Conservation (phyloP, 2,113 vertebrate genomes). For the Boulengerochromis microlepis region DNA sequence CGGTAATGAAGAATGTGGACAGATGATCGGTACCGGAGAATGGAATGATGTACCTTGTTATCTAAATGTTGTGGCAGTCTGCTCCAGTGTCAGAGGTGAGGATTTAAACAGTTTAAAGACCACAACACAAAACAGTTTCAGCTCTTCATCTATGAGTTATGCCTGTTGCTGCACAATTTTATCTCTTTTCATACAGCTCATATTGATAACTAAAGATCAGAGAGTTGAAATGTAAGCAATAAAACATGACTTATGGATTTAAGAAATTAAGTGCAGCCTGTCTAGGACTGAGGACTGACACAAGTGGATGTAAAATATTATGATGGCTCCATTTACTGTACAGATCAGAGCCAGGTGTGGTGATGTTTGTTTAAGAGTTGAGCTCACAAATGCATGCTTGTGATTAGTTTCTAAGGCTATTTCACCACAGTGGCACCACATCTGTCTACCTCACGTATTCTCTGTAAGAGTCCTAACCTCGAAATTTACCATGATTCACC, state of each 20-base stretch:
- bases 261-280: not conserved
- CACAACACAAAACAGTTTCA: not conserved
- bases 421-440: too few relatives aligned
- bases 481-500: too few relatives aligned
- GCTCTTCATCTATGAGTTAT: not conserved
- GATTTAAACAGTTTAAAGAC: not conserved
- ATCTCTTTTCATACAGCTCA: not conserved
- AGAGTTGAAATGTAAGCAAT: not conserved
- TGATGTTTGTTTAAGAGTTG: too few relatives aligned
- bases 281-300: not conserved
- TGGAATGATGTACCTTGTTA: not conserved
- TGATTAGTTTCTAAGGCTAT: too few relatives aligned
- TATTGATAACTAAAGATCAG: not conserved
- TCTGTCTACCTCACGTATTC: too few relatives aligned
- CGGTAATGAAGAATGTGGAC: not conserved
- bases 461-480: too few relatives aligned
- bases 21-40: not conserved
- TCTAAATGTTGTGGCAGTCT: not conserved
- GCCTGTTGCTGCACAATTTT: not conserved
- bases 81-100: not conserved
- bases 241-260: not conserved
- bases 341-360: too few relatives aligned
- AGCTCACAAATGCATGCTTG: too few relatives aligned
- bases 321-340: too few relatives aligned
- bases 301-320: not conserved